These are phyloP conservation scores for Drosophila equinoxialis DNA, from an alignment of 1,140 invertebrate genomes.

Conservation along the genomic window DNA sequence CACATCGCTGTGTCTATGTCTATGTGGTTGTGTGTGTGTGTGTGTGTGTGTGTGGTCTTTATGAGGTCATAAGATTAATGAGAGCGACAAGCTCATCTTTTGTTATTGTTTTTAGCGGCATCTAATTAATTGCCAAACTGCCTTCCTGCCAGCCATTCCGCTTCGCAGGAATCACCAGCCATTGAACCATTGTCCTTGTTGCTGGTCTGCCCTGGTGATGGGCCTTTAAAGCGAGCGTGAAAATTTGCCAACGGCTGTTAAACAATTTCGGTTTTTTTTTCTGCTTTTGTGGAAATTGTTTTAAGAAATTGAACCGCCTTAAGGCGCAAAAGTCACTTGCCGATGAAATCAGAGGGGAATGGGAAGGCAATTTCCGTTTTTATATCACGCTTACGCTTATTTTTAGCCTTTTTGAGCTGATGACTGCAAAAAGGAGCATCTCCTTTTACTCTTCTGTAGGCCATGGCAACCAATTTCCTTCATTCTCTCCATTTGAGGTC, in stretches of 20 bases:
- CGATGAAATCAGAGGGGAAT: neutral
- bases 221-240: neutral
- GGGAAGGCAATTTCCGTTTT: slow-evolving; percentile 5
- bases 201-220: neutral
- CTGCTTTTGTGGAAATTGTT: neutral
- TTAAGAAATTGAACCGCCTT: slow-evolving; percentile 4
- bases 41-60: slow-evolving; percentile 23
- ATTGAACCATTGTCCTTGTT: neutral
- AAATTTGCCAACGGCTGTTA: slow-evolving; percentile 1
- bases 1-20: neutral
- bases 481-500: neutral
- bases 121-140: slow-evolving; percentile 63
- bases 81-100: slow-evolving; percentile 70
- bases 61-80: slow-evolving; percentile 70
- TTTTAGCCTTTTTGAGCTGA: neutral
- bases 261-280: neutral
- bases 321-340: neutral
- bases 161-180: neutral
- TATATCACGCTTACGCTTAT: neutral
- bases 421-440: neutral
- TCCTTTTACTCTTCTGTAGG: neutral
- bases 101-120: slow-evolving; percentile 62
- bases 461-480: slow-evolving; percentile 2
- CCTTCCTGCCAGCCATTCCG: slow-evolving; percentile 9
- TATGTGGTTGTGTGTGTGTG: neutral